Evolutionary conservation across 1,140 invertebrate species (phyloP).

Genomic region (Pogonomyrmex barbatus): DNA sequence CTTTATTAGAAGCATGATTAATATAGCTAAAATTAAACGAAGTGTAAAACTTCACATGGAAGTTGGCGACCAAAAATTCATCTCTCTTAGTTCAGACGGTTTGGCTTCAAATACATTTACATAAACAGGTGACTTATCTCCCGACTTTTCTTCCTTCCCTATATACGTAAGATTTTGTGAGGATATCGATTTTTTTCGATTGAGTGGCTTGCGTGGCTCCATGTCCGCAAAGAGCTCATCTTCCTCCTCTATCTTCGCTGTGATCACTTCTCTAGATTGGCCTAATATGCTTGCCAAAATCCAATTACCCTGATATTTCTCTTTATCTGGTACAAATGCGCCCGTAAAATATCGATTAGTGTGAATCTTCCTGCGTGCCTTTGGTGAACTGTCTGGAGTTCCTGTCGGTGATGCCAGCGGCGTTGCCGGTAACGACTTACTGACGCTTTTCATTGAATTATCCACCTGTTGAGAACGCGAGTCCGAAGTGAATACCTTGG

Average conservation of each 20-base stretch:
- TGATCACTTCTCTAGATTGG: slow-evolving; percentile 80
- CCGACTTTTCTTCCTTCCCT: slow-evolving; percentile 81
- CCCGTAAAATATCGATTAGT: slow-evolving; percentile 86
- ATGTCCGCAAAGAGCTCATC: slow-evolving; percentile 72
- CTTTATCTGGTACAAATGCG: slow-evolving; percentile 81
- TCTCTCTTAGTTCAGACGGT: slow-evolving; percentile 91
- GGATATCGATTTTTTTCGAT: slow-evolving; percentile 84
- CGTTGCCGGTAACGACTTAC: slow-evolving; percentile 90
- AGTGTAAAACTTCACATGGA: slow-evolving; percentile 89
- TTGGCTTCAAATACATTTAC: slow-evolving; percentile 86
- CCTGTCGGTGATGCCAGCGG: slow-evolving; percentile 88
- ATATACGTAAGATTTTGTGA: slow-evolving; percentile 86
- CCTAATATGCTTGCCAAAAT: slow-evolving; percentile 86
- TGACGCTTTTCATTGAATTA: slow-evolving; percentile 81
- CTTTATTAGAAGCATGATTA: slow-evolving; percentile 44
- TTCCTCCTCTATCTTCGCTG: slow-evolving; percentile 81
- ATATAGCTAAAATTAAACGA: slow-evolving; percentile 2
- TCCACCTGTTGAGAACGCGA: slow-evolving; percentile 56
- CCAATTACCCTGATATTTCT: slow-evolving; percentile 86
- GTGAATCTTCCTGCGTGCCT: slow-evolving; percentile 78
- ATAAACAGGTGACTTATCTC: slow-evolving; percentile 50
- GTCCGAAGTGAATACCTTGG: slow-evolving; percentile 72
- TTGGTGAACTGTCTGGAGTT: slow-evolving; percentile 87
- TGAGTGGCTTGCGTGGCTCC: slow-evolving; percentile 75
- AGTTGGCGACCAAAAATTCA: slow-evolving; percentile 94